Base-by-base conservation (phyloP, 2,797 vertebrate species). In the Adrianichthys oophorus region DNA sequence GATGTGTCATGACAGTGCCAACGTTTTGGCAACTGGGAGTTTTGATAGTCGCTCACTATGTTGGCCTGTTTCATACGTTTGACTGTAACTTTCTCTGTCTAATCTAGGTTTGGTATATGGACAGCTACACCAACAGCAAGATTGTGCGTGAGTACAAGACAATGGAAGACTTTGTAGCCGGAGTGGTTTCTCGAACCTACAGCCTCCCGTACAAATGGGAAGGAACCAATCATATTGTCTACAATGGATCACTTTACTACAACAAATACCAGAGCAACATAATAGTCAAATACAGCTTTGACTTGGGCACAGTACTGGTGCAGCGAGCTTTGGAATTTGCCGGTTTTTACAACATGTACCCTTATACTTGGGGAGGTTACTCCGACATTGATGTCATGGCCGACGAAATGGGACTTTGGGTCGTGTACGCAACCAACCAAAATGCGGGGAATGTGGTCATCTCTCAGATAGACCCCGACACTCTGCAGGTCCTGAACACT, bases 211-310 rank as follows among this genome's bases (percentile, higher is more conserved):
- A 98, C 80, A 98, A 98, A 75, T 99, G 97, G 97, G 97, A 97
- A 44, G 97, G 97, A 70, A 99, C 97, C 70, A 98, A 97, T 84
- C 97, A 99, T 0, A 93, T 99, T 0, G 95, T 99, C 77, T 99
- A 97, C 88, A 99, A 99, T 0, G 95, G 97, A 44, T 98, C 97
- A 0, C 94, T 99, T 32, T 99, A 95, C 81, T 99, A 98, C 91
- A 99, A 98, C 91, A 99, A 99, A 78, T 98, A 98, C 74, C 96
- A 99, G 86, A 99, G 96, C 88, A 99, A 99, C 90, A 98, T 98
- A 32, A 93, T 98, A 42, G 95, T 99, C 72, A 97, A 96, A 72
- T 99, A 99, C 91, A 98, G 93, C 91, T 98, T 99, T 2, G 95
- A 96, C 78, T 91, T 88, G 0, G 97, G 96, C 41, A 91, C 89